Conservation (phyloP, 2,797 vertebrate species). For the Sebastiscus tertius region DNA sequence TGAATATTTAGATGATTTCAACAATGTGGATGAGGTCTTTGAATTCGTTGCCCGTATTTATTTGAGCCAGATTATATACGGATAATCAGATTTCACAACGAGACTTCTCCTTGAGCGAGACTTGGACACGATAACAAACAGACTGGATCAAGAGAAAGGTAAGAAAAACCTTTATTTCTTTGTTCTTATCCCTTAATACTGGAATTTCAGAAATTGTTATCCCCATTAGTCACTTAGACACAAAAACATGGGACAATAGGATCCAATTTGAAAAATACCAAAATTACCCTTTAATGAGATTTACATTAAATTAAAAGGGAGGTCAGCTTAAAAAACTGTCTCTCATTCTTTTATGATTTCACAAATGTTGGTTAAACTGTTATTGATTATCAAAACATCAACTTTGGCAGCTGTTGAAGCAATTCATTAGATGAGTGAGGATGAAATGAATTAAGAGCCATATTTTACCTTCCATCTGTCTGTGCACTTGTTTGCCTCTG, state of each 20-base stretch:
- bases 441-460: constrained; percentile 1
- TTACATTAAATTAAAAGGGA: not conserved
- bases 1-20: too few species aligned
- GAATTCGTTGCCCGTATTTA: too few species aligned
- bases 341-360: not conserved
- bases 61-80: too few species aligned
- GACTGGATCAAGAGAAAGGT: too few species aligned
- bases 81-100: too few species aligned
- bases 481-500: constrained; percentile 34
- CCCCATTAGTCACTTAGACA: not conserved
- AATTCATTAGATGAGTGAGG: not conserved
- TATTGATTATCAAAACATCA: not conserved
- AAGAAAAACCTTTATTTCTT: too few species aligned
- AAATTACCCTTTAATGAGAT: not conserved
- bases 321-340: not conserved
- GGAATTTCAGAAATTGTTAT: not conserved
- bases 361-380: not conserved
- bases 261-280: not conserved
- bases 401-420: not conserved
- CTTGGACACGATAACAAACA: too few species aligned
- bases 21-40: too few species aligned
- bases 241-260: not conserved
- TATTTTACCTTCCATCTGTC: constrained; percentile 19
- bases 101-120: too few species aligned
- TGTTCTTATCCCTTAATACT: too few species aligned